phyloP scores from a whole-genome alignment of 2,797 vertebrate species.

The Cossypha heuglini region DNA sequence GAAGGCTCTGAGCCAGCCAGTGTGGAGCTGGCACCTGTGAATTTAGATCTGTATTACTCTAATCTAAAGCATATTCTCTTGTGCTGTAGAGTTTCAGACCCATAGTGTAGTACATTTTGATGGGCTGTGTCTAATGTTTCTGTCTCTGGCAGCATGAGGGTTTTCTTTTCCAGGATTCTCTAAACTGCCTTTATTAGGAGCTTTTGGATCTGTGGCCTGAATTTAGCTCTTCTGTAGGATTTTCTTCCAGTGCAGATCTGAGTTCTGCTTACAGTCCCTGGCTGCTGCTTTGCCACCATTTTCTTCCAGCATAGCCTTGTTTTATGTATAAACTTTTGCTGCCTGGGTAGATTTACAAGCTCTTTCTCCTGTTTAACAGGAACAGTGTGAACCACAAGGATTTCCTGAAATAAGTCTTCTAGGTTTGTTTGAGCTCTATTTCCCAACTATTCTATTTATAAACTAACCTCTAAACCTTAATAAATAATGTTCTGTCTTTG shows the following conservation, averaged over 20 bases:
- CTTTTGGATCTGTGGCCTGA: not conserved
- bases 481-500: not conserved
- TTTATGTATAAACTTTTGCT: not conserved
- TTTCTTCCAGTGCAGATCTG: not conserved
- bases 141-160: not conserved
- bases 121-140: not conserved
- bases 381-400: not conserved
- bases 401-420: constrained; percentile 29
- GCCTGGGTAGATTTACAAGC: not conserved
- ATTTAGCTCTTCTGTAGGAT: not conserved
- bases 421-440: not conserved
- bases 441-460: not conserved
- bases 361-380: constrained; percentile 11
- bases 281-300: not conserved
- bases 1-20: not conserved
- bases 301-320: not conserved
- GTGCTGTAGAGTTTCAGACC: not conserved
- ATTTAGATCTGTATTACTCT: not conserved
- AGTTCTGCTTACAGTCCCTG: not conserved
- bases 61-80: not conserved
- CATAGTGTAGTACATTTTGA: not conserved
- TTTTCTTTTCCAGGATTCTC: constrained; percentile 8
- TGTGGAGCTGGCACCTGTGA: not conserved
- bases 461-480: not conserved
- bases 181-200: not conserved